These are phyloP conservation scores for Orthonychiurus folsomi DNA, from an alignment of 2,888 invertebrate species.

Conservation along the genomic window DNA sequence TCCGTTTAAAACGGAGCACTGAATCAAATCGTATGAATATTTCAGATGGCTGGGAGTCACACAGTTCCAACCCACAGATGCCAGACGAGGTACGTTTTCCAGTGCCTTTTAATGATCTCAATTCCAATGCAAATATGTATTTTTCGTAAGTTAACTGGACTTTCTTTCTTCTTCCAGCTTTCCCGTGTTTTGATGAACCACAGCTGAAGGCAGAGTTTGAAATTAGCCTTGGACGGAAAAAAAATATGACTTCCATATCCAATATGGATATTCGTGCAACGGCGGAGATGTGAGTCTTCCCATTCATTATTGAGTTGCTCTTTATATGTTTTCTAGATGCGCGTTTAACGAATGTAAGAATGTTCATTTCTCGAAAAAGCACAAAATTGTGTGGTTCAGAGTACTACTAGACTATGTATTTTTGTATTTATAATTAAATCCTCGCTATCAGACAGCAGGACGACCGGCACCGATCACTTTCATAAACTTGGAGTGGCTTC, in stretches of 20 bases:
- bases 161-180: conserved; percentile 50
- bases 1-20: neutral
- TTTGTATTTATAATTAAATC: too few relatives aligned
- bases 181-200: conserved; percentile 83
- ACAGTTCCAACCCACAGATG: conserved; percentile 70
- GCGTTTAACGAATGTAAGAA: too few relatives aligned
- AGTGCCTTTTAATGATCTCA: neutral
- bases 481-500: too few relatives aligned
- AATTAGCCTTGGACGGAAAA: conserved; percentile 62
- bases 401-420: too few relatives aligned
- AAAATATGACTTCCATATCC: conserved; percentile 64
- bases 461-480: too few relatives aligned
- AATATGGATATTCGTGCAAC: conserved; percentile 57
- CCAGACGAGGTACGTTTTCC: conserved; percentile 49
- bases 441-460: too few relatives aligned
- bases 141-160: neutral
- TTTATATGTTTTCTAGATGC: too few relatives aligned
- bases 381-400: too few relatives aligned
- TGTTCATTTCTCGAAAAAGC: too few relatives aligned
- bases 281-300: conserved; percentile 50
- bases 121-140: neutral
- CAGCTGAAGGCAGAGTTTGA: conserved; percentile 70
- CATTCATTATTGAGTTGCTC: too few relatives aligned
- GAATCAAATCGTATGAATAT: too few relatives aligned
- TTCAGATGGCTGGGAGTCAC: conserved; percentile 66